These are phyloP conservation scores for Euproctis similis DNA, from an alignment of 2,888 invertebrate species.

Conservation along the genomic window DNA sequence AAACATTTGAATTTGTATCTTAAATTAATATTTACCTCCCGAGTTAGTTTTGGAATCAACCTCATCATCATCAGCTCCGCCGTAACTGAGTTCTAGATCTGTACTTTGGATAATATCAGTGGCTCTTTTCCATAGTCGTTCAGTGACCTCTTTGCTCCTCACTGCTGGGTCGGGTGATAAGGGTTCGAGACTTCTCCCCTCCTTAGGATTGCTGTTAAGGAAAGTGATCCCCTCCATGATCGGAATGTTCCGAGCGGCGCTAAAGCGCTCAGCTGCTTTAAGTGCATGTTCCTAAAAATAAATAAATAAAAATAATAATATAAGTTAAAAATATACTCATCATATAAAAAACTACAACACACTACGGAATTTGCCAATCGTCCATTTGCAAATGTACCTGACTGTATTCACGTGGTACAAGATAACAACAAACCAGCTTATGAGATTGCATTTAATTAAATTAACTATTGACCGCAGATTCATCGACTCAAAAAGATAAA, in stretches of 20 bases:
- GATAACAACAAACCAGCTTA: too few species aligned
- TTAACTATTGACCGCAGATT: too few species aligned
- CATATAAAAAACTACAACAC: too few species aligned
- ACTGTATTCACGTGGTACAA: too few species aligned
- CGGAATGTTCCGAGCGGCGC: slow-evolving; percentile 46
- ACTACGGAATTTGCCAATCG: too few species aligned
- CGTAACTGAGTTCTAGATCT: slow-evolving; percentile 55
- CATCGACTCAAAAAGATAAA: too few species aligned
- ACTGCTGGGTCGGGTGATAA: slow-evolving; percentile 44
- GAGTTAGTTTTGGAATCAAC: slow-evolving; percentile 46
- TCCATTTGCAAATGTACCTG: too few species aligned
- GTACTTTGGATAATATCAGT: slow-evolving; percentile 47
- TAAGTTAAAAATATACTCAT: too few species aligned
- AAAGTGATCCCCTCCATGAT: slow-evolving; percentile 54
- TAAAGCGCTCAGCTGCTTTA: slow-evolving; percentile 50
- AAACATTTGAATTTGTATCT: too few species aligned
- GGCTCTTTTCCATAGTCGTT: slow-evolving; percentile 52
- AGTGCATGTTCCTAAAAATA: slow-evolving; percentile 56
- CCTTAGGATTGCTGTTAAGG: slow-evolving; percentile 49
- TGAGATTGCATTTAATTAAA: too few species aligned
- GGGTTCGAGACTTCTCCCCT: slow-evolving; percentile 48
- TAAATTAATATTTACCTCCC: too few species aligned
- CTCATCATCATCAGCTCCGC: slow-evolving; percentile 40
- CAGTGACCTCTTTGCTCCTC: slow-evolving; percentile 48
- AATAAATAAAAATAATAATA: too few species aligned